These are phyloP conservation scores for Meiosimyza platycephala DNA, from an alignment of 2,888 invertebrate species.

Conservation along the genomic window DNA sequence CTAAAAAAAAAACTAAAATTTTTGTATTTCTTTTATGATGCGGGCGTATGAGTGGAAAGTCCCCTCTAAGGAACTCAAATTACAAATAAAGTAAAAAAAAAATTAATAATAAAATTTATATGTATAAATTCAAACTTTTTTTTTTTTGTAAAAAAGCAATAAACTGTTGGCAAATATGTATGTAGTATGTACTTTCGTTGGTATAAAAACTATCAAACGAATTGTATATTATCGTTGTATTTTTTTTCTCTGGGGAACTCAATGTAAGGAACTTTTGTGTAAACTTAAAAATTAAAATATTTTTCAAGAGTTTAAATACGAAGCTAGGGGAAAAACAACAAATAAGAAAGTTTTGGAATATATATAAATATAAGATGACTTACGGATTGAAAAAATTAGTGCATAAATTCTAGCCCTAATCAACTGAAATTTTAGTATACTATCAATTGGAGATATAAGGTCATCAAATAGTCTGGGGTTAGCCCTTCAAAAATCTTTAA, in stretches of 20 bases:
- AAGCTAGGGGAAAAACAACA: neutral
- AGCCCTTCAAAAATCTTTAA: too few species aligned
- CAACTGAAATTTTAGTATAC: too few species aligned
- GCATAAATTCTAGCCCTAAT: too few species aligned
- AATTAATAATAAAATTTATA: constrained; percentile 8
- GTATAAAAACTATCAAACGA: constrained; percentile 19
- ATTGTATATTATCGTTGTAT: constrained; percentile 19
- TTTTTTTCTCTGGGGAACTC: constrained; percentile 55
- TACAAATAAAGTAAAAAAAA: neutral
- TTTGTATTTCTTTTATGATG: neutral
- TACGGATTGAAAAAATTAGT: too few species aligned
- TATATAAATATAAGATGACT: too few species aligned
- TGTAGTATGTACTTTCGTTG: constrained; percentile 17
- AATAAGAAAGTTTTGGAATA: too few species aligned
- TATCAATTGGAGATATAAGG: too few species aligned
- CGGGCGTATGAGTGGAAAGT: constrained; percentile 14
- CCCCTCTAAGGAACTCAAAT: constrained; percentile 28
- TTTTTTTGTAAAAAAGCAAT: neutral
- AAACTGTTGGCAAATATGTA: constrained; percentile 19
- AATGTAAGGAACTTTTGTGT: constrained; percentile 63
- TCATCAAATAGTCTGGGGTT: too few species aligned
- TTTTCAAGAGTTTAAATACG: constrained; percentile 29
- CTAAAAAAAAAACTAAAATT: constrained; percentile 4
- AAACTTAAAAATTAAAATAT: constrained; percentile 52
- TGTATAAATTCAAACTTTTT: neutral